phyloP scores from a whole-genome alignment of 2,888 invertebrate species.

The Cryptocheilus praepositus region DNA sequence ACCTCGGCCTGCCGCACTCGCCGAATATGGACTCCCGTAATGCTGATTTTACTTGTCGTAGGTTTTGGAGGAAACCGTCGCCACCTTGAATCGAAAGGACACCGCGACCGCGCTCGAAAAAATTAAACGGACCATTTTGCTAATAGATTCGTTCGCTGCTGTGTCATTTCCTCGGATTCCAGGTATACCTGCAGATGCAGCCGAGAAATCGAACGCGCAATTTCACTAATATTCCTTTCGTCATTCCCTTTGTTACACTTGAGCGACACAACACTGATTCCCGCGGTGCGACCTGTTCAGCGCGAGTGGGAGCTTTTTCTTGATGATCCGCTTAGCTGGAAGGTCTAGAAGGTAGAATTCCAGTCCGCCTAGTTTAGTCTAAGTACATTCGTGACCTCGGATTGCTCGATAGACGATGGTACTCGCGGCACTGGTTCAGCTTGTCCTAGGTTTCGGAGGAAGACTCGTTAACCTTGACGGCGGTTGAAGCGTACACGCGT shows the following conservation, averaged over 20 bases:
- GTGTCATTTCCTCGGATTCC: too few relatives aligned
- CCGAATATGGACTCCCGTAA: conserved; percentile 1
- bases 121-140: not conserved
- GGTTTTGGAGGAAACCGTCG: conserved; percentile 28
- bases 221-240: too few relatives aligned
- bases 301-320: conserved; percentile 44
- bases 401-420: conserved; percentile 47
- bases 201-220: too few relatives aligned
- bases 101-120: not conserved
- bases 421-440: conserved; percentile 30
- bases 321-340: conserved; percentile 29
- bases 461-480: too few relatives aligned
- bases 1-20: conserved; percentile 5
- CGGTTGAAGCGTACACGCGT: too few relatives aligned
- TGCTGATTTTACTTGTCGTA: conserved; percentile 39
- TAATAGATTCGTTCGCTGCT: not conserved
- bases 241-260: too few relatives aligned
- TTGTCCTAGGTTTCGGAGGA: conserved; percentile 49
- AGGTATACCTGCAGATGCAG: too few relatives aligned
- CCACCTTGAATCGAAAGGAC: conserved; percentile 34
- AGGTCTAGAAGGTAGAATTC: conserved; percentile 35
- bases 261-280: too few relatives aligned
- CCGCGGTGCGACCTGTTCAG: conserved; percentile 40
- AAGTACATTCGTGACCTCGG: conserved; percentile 54
- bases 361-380: conserved; percentile 50